These are phyloP conservation scores for Platysternon megacephalum DNA, from an alignment of 2,113 vertebrate species.

Conservation along the genomic window DNA sequence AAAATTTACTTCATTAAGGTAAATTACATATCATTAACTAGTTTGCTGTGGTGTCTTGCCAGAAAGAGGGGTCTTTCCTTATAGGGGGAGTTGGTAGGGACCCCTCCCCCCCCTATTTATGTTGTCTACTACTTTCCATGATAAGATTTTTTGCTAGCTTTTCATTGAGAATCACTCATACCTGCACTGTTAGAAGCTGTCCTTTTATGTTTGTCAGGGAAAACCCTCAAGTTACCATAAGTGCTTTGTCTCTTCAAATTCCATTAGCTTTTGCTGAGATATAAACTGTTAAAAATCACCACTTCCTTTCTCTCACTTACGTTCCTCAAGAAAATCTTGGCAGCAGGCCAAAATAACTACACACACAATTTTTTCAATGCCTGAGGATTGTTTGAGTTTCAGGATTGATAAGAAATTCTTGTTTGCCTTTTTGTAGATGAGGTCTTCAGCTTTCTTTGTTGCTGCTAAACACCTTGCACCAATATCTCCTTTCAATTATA, in stretches of 20 bases:
- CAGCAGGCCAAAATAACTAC: neutral
- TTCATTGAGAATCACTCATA: neutral
- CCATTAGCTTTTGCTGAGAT: neutral
- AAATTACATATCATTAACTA: neutral
- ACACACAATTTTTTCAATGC: neutral
- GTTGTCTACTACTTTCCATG: neutral
- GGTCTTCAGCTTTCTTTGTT: neutral
- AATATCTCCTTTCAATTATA: neutral
- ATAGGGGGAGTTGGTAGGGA: neutral
- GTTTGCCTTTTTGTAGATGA: neutral
- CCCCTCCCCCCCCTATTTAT: neutral
- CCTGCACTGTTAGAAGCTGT: neutral
- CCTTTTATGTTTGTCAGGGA: neutral
- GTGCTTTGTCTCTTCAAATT: neutral
- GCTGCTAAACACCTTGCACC: neutral
- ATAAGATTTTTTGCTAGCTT: neutral
- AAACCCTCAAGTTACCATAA: neutral
- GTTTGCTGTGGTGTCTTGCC: neutral
- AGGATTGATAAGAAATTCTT: neutral
- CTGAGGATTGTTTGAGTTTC: fast-evolving
- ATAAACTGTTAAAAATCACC: neutral
- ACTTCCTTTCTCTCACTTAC: neutral
- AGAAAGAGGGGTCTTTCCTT: neutral
- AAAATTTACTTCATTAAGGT: neutral
- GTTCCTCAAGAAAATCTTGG: neutral